Conservation (phyloP, 2,888 invertebrate species). For the Eugnorisma glareosa region DNA sequence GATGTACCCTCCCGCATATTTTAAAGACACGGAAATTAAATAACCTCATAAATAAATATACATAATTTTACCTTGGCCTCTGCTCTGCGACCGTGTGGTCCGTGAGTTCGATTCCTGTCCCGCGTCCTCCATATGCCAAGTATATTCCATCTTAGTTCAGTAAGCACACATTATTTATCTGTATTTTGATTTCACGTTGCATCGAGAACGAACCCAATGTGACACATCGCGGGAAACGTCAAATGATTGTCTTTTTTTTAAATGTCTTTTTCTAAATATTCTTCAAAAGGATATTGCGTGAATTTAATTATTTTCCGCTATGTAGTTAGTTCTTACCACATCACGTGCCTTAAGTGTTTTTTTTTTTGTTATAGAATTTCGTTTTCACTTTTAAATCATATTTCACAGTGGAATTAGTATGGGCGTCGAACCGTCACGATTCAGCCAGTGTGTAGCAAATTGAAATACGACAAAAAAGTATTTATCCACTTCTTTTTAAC, state of each 20-base stretch:
- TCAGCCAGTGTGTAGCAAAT: constrained; percentile 47
- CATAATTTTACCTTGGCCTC: constrained; percentile 80
- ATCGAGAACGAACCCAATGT: constrained; percentile 71
- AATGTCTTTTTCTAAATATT: constrained; percentile 3
- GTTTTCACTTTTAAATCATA: constrained; percentile 71
- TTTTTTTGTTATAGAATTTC: constrained; percentile 58
- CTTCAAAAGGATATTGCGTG: constrained; percentile 29
- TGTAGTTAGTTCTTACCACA: constrained; percentile 54
- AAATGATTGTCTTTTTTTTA: constrained; percentile 31
- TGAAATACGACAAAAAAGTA: constrained; percentile 54
- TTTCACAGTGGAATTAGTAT: constrained; percentile 75
- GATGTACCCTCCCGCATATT: too few relatives aligned
- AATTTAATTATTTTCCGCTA: constrained; percentile 32
- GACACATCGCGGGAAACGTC: constrained; percentile 71
- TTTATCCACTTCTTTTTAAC: constrained; percentile 38
- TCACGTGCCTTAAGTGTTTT: constrained; percentile 40
- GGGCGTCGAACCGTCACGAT: constrained; percentile 72
- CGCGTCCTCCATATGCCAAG: constrained; percentile 87
- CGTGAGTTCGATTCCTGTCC: constrained; percentile 78
- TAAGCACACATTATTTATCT: constrained; percentile 51
- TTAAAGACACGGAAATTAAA: too few relatives aligned
- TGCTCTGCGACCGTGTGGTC: constrained; percentile 72
- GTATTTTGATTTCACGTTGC: constrained; percentile 69
- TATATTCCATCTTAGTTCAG: constrained; percentile 86
- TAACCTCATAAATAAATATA: neutral